Evolutionary conservation across 2,113 vertebrate genomes (phyloP).

Genomic region (Dunckerocampus dactyliophorus): DNA sequence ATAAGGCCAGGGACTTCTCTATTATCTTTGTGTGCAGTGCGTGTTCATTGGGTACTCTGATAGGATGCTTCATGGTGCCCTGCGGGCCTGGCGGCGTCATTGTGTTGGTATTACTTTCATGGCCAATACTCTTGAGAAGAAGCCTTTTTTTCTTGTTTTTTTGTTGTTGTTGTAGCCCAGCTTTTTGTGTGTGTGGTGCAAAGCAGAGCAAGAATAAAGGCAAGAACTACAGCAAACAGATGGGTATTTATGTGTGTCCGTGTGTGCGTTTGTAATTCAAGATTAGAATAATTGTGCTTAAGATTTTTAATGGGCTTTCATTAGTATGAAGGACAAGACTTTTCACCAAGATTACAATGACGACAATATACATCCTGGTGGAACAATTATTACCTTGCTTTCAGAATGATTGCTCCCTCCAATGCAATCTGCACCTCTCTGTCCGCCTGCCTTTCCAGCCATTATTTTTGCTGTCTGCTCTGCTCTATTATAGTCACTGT

Average conservation of each 20-base stretch:
- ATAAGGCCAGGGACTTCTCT: constrained; percentile 62
- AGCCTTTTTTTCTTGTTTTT: constrained; percentile 19
- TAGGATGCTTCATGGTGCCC: constrained; percentile 54
- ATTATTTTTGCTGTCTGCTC: constrained; percentile 56
- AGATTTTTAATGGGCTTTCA: constrained; percentile 59
- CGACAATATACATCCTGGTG: constrained; percentile 50
- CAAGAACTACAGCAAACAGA: constrained; percentile 33
- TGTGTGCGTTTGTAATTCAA: constrained; percentile 32
- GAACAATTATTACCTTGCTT: constrained; percentile 66
- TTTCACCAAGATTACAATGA: constrained; percentile 72
- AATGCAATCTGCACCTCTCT: constrained; percentile 56
- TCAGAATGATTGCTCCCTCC: constrained; percentile 52
- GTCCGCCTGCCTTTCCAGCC: constrained; percentile 49
- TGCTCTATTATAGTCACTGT: constrained; percentile 60
- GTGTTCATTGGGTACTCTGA: constrained; percentile 52
- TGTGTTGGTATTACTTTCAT: constrained; percentile 72
- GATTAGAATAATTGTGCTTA: constrained; percentile 62
- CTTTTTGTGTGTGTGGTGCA: constrained; percentile 35
- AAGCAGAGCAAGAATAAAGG: constrained; percentile 34
- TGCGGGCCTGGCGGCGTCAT: constrained; percentile 52
- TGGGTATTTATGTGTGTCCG: constrained; percentile 11
- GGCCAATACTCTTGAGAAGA: constrained; percentile 56
- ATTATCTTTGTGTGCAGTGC: constrained; percentile 61
- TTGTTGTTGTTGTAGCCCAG: constrained; percentile 4
- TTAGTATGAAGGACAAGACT: constrained; percentile 63